Percentiles rank a stretch among this genome's conserved stretches.
Evolutionary conservation across 1,140 invertebrate genomes (phyloP).

Genomic region (Trichonephila inaurata): DNA sequence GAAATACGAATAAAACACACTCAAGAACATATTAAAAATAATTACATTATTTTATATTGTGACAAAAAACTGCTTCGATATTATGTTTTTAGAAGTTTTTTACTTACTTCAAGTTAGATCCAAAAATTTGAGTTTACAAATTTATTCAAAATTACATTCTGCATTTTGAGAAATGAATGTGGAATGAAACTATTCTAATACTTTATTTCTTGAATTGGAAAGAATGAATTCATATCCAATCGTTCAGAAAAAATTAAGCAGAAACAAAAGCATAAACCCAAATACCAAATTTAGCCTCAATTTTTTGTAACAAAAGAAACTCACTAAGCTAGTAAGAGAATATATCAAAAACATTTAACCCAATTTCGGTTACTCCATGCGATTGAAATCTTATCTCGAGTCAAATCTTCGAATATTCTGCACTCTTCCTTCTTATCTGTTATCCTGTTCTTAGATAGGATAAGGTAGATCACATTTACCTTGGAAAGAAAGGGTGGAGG

Average conservation of each 20-base stretch:
- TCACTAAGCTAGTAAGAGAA: not conserved
- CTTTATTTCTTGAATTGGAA: not conserved
- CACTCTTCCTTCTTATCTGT: not conserved
- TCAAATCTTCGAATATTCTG: constrained; percentile 34
- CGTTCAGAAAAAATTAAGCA: not conserved
- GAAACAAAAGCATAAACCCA: not conserved
- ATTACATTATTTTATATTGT: too few relatives aligned
- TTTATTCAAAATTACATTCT: too few relatives aligned
- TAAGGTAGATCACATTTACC: constrained; percentile 60
- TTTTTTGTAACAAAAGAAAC: not conserved
- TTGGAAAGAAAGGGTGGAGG: not conserved
- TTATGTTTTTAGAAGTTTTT: too few relatives aligned
- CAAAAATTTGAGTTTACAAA: too few relatives aligned
- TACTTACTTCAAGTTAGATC: too few relatives aligned
- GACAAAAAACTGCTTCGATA: too few relatives aligned
- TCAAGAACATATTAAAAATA: too few relatives aligned
- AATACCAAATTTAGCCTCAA: not conserved
- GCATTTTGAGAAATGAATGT: too few relatives aligned
- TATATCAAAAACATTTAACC: constrained; percentile 34
- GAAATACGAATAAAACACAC: too few relatives aligned
- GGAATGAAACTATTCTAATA: not conserved
- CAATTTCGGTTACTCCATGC: constrained; percentile 12
- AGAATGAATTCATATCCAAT: not conserved
- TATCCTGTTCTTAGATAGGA: constrained; percentile 33
- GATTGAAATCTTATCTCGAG: constrained; percentile 38